phyloP scores from a whole-genome alignment of 1,140 invertebrate genomes.

The Drosophila seguyi region DNA sequence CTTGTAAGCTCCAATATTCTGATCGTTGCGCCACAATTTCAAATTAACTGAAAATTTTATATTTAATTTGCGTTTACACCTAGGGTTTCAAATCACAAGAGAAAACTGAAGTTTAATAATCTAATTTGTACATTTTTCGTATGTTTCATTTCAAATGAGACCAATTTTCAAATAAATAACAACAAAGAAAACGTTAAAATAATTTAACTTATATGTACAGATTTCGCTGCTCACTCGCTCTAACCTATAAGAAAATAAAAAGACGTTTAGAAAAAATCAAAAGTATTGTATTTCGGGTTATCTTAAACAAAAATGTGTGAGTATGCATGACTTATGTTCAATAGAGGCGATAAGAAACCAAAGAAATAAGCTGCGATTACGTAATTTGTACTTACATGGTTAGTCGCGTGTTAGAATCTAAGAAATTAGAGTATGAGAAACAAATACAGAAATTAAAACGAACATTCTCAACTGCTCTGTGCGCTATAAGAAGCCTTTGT shows the following conservation, averaged over 20 bases:
- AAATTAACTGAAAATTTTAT: conserved; percentile 11
- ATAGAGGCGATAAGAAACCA: conserved; percentile 10
- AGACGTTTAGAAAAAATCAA: conserved; percentile 22
- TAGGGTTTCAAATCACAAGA: conserved; percentile 68
- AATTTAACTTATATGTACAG: conserved; percentile 61
- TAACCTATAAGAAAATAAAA: conserved; percentile 60
- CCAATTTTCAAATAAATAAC: conserved; percentile 62
- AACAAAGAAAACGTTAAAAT: conserved; percentile 19
- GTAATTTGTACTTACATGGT: conserved; percentile 78
- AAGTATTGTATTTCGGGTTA: not conserved
- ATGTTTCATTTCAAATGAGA: conserved; percentile 64
- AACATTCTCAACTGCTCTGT: conserved; percentile 41
- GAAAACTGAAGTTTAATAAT: conserved; percentile 47
- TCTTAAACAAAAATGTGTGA: not conserved
- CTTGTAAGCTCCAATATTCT: conserved; percentile 20
- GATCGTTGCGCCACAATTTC: conserved; percentile 10
- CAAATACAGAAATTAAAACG: conserved; percentile 64
- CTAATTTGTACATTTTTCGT: conserved; percentile 68
- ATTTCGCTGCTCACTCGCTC: conserved; percentile 49
- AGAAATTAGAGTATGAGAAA: conserved; percentile 73
- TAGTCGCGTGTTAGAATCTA: conserved; percentile 81
- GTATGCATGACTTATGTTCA: conserved; percentile 18
- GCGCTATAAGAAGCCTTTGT: conserved; percentile 44
- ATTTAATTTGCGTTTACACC: conserved; percentile 45
- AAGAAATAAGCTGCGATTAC: conserved; percentile 44